Evolutionary conservation across 2,113 vertebrate species (phyloP), one percentile per base, ranked within the genome.

Genomic region (Brachyhypopomus occidentalis): DNA sequence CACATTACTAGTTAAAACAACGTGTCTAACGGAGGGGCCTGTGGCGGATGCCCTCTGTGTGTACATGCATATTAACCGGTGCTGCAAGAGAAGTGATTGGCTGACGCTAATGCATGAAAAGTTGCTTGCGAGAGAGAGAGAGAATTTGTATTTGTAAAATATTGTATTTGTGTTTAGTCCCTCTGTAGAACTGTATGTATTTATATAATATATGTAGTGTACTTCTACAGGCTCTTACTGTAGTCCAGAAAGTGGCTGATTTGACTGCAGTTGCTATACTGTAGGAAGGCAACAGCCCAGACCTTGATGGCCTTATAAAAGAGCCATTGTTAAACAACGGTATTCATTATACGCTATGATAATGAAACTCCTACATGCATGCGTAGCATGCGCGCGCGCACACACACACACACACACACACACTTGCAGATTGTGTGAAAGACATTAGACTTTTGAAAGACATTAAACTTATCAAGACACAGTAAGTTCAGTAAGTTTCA

Each of bases 1-100:
- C 81, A 86, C 85, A 87, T 90, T 88, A 89, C 81, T 63, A 82
- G 86, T 87, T 88, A 87, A 87, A 89, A 88, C 84, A 90, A 72
- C 73, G n/a, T 30, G 70, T 78, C 72, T 79, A 80, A 74, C 66
- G 25, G 69, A 77, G 69, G 76, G 72, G 72, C 64, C 72, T 75
- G 17, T 7, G 2, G 8, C 64, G 66, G 72, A 79, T 64, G 36
- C 82, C 71, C 55, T 69, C 41, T n/a, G 36, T 58, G 72, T 20
- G 72, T 62, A 41, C 66, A 71, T 62, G 45, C 14, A 7, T 58
- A 64, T 71, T 9, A 7, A 75, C 55, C 48, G 4, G 59, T 36
- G 14, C 34, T 23, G n/a, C 48, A 30, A 30, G 63, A 52, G n/a
- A 45, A 25, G 5, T 0, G 6, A 4, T 58, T 52, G 73, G 25